Base-by-base conservation (phyloP, 2,113 vertebrate species). In the Alces alces region DNA sequence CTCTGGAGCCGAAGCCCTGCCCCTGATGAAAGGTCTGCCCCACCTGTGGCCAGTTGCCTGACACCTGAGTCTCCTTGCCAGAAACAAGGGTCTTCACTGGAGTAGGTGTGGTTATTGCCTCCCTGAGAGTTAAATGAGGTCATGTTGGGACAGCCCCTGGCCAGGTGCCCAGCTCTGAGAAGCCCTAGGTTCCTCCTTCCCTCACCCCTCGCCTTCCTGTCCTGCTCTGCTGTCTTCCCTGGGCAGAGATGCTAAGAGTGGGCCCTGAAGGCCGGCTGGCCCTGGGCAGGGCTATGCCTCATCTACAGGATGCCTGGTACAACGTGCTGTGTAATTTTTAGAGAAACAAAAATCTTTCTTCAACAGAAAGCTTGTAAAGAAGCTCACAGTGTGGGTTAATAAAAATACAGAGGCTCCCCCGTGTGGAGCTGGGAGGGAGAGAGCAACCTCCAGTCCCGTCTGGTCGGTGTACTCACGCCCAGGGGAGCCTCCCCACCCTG, bases 221-320 rank as follows among this genome's bases (percentile, higher is more conserved):
- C 39, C 70, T 61, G 1, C 5, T 64, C 50, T 30, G 6, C 25
- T 4, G 1, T 82, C n/a, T 45, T 33, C 6, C 1, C 19, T 36
- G 21, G 23, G 19, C 80, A 9, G 80, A 36, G 80, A 27, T n/a
- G 79, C 12, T n/a, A 21, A 21, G 5, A 33, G 2, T 25, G 25
- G 1, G 27, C n/a, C 1, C 1, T 7, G 43, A 2, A 1, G 3
- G 2, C 1, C 16, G 2, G 70, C 27, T 6, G 39, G 9, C 2
- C 27, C 28, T 3, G 3, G 17, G 25, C 91, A 61, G 66, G 17
- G 30, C 39, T 58, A 0, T 10, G 16, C 30, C 8, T 8, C 19
- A 4, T 6, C 25, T 7, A 8, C 17, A 1, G 19, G 39, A 21
- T 16, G 50, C 64, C 9, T 5, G 17, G 4, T n/a, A 27, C 2